These are phyloP conservation scores for Xestia ashworthii DNA, from an alignment of 2,888 invertebrate species.

Conservation along the genomic window DNA sequence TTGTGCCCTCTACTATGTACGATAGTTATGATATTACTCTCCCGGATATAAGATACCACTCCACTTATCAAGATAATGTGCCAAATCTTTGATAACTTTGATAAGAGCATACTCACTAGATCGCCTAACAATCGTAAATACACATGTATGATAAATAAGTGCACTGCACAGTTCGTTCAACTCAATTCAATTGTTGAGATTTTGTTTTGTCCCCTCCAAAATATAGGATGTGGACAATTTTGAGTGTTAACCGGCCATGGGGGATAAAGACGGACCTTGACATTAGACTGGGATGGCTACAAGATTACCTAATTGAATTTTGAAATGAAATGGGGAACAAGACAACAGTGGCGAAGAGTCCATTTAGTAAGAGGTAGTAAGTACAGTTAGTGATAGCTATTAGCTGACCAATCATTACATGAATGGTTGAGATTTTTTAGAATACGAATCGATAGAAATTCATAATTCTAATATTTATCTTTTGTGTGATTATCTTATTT, in stretches of 20 bases:
- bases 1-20: slow-evolving; percentile 24
- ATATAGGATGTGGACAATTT: slow-evolving; percentile 69
- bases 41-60: slow-evolving; percentile 62
- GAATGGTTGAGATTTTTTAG: too few relatives aligned
- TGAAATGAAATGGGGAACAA: too few relatives aligned
- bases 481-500: too few relatives aligned
- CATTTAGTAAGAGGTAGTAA: too few relatives aligned
- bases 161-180: slow-evolving; percentile 61
- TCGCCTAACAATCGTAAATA: slow-evolving; percentile 22
- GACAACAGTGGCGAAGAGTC: too few relatives aligned
- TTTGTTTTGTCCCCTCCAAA: slow-evolving; percentile 61
- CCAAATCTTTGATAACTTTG: slow-evolving; percentile 51
- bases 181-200: slow-evolving; percentile 51
- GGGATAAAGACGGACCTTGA: slow-evolving; percentile 10
- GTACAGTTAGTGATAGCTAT: too few relatives aligned
- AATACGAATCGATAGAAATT: too few relatives aligned
- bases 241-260: slow-evolving; percentile 32
- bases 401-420: too few relatives aligned
- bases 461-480: too few relatives aligned
- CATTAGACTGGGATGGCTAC: background rate
- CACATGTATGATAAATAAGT: slow-evolving; percentile 39
- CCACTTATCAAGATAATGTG: slow-evolving; percentile 51
- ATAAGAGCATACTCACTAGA: slow-evolving; percentile 48
- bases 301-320: background rate
- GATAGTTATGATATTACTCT: slow-evolving; percentile 16